phyloP scores from a whole-genome alignment of 1,140 invertebrate genomes.

The Bombus terrestris region DNA sequence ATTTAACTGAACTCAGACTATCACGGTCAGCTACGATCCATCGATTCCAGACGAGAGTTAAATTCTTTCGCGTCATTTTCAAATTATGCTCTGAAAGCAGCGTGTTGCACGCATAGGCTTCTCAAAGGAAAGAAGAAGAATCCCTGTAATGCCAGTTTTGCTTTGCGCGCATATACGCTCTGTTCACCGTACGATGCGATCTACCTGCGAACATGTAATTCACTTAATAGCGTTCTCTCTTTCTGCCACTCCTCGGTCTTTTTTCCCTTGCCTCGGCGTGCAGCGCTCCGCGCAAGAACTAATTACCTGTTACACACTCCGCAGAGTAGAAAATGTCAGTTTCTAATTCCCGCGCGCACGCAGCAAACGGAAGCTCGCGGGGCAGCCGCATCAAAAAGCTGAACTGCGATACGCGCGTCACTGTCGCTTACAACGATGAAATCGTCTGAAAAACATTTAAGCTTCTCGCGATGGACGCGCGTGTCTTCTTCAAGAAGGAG shows the following conservation, averaged over 20 bases:
- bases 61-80: conserved; percentile 25
- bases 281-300: conserved; percentile 55
- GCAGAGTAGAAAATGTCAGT: conserved; percentile 72
- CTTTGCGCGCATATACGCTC: conserved; percentile 30
- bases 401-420: background rate
- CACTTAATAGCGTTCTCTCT: conserved; percentile 64
- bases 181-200: conserved; percentile 36
- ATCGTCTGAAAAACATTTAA: conserved; percentile 1
- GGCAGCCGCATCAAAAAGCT: background rate
- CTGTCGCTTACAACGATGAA: background rate
- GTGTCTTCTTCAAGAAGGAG: background rate
- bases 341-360: conserved; percentile 53
- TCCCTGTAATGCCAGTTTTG: conserved; percentile 41
- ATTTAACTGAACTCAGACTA: background rate
- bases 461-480: background rate
- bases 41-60: background rate
- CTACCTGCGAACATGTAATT: conserved; percentile 63
- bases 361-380: conserved; percentile 5
- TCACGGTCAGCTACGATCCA: background rate
- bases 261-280: conserved; percentile 19
- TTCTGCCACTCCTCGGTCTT: conserved; percentile 35
- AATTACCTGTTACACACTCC: conserved; percentile 74
- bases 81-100: background rate
- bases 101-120: conserved; percentile 6
- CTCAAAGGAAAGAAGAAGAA: background rate